A percentile compares a stretch with the other conserved stretches of the same genome.
Conservation (phyloP, 2,888 invertebrate species). For the Lydus trimaculatus region DNA sequence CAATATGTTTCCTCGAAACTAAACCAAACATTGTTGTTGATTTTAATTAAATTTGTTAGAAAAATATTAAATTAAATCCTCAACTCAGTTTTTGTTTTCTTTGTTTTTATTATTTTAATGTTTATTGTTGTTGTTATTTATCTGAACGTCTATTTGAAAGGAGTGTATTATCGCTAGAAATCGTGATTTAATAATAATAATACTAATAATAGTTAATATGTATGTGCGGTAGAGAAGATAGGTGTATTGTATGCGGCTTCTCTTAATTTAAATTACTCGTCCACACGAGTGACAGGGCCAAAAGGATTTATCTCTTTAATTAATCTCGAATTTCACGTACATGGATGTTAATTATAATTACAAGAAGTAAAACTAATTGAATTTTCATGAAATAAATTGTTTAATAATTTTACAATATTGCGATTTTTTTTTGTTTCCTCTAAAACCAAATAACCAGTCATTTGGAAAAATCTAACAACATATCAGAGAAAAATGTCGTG, state of each 20-base stretch:
- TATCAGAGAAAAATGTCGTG: constrained; percentile 33
- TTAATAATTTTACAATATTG: neutral
- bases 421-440: neutral
- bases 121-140: neutral
- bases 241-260: constrained; percentile 19
- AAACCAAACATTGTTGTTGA: constrained; percentile 22
- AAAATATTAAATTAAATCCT: neutral
- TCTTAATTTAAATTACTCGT: constrained; percentile 41
- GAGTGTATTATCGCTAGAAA: constrained; percentile 20
- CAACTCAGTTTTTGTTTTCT: too few relatives aligned
- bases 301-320: constrained; percentile 45
- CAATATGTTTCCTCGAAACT: constrained; percentile 21
- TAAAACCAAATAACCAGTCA: neutral
- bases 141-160: constrained; percentile 18
- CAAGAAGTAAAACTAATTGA: neutral
- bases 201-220: constrained; percentile 3
- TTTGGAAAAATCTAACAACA: constrained; percentile 22
- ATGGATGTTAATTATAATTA: constrained; percentile 29
- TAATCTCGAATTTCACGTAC: constrained; percentile 43
- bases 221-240: neutral
- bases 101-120: neutral
- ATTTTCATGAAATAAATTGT: neutral
- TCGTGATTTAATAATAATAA: constrained; percentile 11
- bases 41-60: neutral
- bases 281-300: constrained; percentile 38